phyloP scores from a whole-genome alignment of 2,113 vertebrate species.

The Synchiropus splendidus region DNA sequence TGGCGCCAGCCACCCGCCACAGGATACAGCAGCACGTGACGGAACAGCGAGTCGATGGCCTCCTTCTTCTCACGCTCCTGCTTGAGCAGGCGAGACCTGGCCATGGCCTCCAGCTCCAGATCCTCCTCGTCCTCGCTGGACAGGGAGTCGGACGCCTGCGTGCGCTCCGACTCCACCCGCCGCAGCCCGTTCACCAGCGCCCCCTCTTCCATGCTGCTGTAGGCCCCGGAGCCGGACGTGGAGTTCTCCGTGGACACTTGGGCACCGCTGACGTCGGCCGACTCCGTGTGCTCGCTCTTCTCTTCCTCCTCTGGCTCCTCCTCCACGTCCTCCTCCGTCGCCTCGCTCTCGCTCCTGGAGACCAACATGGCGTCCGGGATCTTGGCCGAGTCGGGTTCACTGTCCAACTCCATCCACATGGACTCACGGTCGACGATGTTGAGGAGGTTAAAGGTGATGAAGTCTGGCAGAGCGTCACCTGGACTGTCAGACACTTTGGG shows the following conservation, averaged over 20 bases:
- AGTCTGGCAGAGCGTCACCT: constrained; percentile 48
- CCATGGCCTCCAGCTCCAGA: constrained; percentile 79
- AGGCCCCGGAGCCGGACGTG: constrained; percentile 74
- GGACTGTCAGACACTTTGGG: constrained; percentile 36
- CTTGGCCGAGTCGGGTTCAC: constrained; percentile 59
- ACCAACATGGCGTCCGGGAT: constrained; percentile 15
- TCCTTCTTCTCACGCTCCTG: constrained; percentile 78
- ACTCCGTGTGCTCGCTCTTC: constrained; percentile 85
- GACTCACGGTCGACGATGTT: constrained; percentile 82
- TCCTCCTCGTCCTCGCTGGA: constrained; percentile 95
- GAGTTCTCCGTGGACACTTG: constrained; percentile 79
- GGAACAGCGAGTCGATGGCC: constrained; percentile 77
- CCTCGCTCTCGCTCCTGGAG: constrained; percentile 57
- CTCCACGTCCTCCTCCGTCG: constrained; percentile 43
- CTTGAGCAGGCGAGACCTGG: constrained; percentile 67
- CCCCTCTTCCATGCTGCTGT: constrained; percentile 56
- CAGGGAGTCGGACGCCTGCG: constrained; percentile 86
- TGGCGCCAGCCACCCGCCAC: constrained; percentile 78
- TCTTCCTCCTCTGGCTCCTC: constrained; percentile 41
- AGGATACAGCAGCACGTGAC: constrained; percentile 81
- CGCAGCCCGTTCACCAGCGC: constrained; percentile 49
- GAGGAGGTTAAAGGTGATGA: constrained; percentile 63
- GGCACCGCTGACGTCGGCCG: constrained; percentile 78
- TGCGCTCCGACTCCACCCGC: constrained; percentile 79
- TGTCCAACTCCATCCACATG: constrained; percentile 85